Evolutionary conservation across 1,140 invertebrate species (phyloP), one percentile per base, ranked within the genome.

Genomic region (Philopotamus ludificatus): DNA sequence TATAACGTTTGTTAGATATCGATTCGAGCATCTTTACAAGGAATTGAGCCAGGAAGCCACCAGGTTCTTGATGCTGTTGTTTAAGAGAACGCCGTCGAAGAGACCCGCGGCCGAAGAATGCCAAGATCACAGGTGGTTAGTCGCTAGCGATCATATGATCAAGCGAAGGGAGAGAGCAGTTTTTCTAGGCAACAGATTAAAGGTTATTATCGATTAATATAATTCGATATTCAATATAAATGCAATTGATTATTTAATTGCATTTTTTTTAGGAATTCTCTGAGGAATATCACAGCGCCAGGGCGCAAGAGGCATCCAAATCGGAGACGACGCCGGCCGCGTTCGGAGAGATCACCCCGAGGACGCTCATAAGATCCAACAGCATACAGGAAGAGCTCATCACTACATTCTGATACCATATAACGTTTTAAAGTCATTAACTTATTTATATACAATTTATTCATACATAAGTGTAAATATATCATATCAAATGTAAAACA

Each of bases 81-180:
- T 99, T 79, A 99, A 98, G 81, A 87, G 94, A 70, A 86, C 92
- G 68, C 94, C 95, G 45, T 88, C 87, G 91, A 97, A 98, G 85
- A 83, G 97, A 74, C 93, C 96, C 54, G 87, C 89, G 44, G 87
- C 92, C 0, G 95, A 98, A 72, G 95, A 98, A 77, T 96, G 94
- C 72, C 86, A 94, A 72, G 94, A 98, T 74, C 93, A 98, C 77
- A 89, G 94, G 75, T 99, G 97, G 95, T 80, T 99, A 15, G 83
- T 92, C 65, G 88, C 92, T 2, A 90, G 90, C 1, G 94, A 98
- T 74, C 93, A 89, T 73, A 95, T 97, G 89, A 89, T 94, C 55
- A 94, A 91, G 79, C 94, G 94, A 74, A 83, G 95, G 34, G 93
- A 97, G 76, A 82, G 92, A 66, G 89, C 92, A n/a, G 80, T 90